Evolutionary conservation across 2,113 vertebrate species (phyloP), one percentile per base, ranked within the genome.

Genomic region (Lophochroa leadbeateri): DNA sequence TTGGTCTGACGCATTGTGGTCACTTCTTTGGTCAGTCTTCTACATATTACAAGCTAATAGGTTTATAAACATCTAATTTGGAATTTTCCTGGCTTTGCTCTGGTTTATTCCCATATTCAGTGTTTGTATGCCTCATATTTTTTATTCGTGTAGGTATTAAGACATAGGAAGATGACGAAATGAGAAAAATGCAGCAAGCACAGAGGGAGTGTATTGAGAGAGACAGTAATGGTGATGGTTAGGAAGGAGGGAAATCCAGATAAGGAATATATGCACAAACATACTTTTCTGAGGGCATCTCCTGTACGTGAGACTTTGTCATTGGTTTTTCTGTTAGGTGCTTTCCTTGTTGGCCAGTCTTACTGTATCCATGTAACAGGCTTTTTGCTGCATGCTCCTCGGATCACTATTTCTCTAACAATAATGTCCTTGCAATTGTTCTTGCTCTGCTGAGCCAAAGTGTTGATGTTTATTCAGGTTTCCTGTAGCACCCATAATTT

Each of bases 401-500:
- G 29, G 18, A 35, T 79, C 7, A 2, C 37, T 64, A 0, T 41
- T 89, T 67, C 37, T 71, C 28, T 25, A 87, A 44, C 24, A 71
- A 0, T 49, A 17, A 0, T 33, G 41, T 64, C 53, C 37, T 80
- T 57, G 31, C 50, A 55, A 19, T 71, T 93, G 84, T 82, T 90
- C 13, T 52, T 39, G 24, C 43, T 79, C 21, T 44, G 24, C 75
- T 82, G 65, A 88, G 49, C 57, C 12, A 5, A 55, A 7, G 6
- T 58, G 43, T 67, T 91, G 87, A 29, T 95, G 75, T 90, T 95
- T 90, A 82, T 91, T 92, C 37, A 63, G 81, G 27, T 95, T 94
- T 96, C 94, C 75, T 82, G 82, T 72, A 58, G 90, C 87, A 85
- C 78, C 71, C 84, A 39, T 65, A 35, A 69, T 87, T 94, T 92